Percentiles rank a stretch among this genome's conserved stretches.
These are phyloP conservation scores for Pantelozetes paolii DNA, from an alignment of 2,888 invertebrate species.

Conservation along the genomic window DNA sequence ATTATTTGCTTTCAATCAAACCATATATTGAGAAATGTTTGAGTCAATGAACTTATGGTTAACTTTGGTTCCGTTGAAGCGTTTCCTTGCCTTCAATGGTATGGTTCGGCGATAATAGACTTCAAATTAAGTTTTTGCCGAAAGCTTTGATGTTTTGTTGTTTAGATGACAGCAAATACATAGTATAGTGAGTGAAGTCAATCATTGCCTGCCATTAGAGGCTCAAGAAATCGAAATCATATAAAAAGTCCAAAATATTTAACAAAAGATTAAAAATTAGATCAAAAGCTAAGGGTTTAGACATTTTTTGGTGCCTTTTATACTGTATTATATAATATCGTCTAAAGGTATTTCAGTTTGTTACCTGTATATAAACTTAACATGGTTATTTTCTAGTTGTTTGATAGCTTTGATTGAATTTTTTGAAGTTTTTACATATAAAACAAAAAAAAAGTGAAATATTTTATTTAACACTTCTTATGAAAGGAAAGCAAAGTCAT, in stretches of 20 bases:
- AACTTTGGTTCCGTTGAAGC: conserved; percentile 21
- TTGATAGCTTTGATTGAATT: too few relatives aligned
- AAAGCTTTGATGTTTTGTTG: conserved; percentile 26
- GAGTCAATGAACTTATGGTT: conserved; percentile 31
- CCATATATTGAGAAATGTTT: background rate
- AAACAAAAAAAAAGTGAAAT: too few relatives aligned
- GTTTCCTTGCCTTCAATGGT: conserved; percentile 22
- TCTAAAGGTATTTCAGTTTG: too few relatives aligned
- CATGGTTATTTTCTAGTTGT: too few relatives aligned
- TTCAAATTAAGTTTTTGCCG: conserved; percentile 26
- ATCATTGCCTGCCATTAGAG: conserved; percentile 28
- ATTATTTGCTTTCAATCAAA: background rate
- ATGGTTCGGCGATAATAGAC: conserved; percentile 35
- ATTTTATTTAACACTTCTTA: too few relatives aligned
- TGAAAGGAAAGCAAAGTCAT: too few relatives aligned
- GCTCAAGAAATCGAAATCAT: background rate
- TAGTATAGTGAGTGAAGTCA: too few relatives aligned
- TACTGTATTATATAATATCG: too few relatives aligned
- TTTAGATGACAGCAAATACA: conserved; percentile 10
- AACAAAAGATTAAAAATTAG: conserved; percentile 7
- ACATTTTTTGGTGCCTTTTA: too few relatives aligned
- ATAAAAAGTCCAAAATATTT: background rate
- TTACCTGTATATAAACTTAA: too few relatives aligned
- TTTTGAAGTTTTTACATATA: too few relatives aligned
- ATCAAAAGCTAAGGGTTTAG: background rate